Evolutionary conservation across 53 echinoderm and acorn worm species (phyloP), one percentile per base, ranked within the genome.

Genomic region (Paracentrotus lividus): DNA sequence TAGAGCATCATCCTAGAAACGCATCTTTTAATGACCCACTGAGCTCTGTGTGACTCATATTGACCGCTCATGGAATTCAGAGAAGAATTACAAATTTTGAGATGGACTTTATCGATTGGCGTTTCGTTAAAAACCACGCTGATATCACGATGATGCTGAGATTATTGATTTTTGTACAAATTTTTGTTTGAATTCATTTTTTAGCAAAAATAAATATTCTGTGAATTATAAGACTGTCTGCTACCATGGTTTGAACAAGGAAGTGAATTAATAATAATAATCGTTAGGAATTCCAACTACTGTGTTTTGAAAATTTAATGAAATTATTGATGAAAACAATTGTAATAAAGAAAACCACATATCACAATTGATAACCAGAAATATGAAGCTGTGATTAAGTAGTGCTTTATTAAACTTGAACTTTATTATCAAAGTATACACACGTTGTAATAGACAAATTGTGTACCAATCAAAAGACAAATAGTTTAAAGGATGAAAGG

Each of bases 21-120:
- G 9, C 66, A 31, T 72, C 72, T 32, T 72, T 72, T 72, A 72
- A 72, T 72, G 72, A 72, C 72, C 72, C 9, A 72, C 72, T 36
- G 40, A 36, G 72, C 40, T 38, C 72, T 72, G 72, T 72, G 72
- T 72, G 72, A 72, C 16, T 72, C 72, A 72, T 72, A 72, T 72
- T 72, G 72, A 72, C 72, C 72, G 72, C 72, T 40, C 14, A 9
- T 72, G 32, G 9, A 5, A 72, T 72, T 72, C 72, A 5, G 4
- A 15, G 40, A 36, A 72, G 72, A 40, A 72, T 72, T 72, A 38
- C 40, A 15, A 72, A 15, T 72, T 72, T 72, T 72, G 36, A 38
- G 72, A 72, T 72, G 72, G 72, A 72, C 40, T 40, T 66, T 38
- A 72, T 72, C 32, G 72, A 72, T 72, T 34, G 38, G 36, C 36